Base-by-base conservation (phyloP, 2,888 invertebrate genomes). In the Clivina fossor region DNA sequence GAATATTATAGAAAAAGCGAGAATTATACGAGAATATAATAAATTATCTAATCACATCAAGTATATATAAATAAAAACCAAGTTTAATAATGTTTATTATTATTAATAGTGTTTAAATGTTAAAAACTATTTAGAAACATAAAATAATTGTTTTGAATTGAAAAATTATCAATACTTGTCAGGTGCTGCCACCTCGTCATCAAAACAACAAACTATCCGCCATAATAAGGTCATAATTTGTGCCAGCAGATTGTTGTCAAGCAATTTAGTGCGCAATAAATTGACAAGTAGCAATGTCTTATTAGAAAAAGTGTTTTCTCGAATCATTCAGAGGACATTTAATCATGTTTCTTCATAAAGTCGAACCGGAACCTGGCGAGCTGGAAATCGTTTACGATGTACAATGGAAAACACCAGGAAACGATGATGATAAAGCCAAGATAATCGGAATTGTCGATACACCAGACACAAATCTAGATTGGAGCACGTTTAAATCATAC, bases 361-460 rank as follows among this genome's bases (percentile, higher is more conserved):
- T 68, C 66, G 63, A 60, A 50, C 56, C 64, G 28, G 66, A 66
- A 50, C 66, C 64, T 57, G 65, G 63, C 38, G 69, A 67, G 48
- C 50, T 73, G 59, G 73, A 74, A 64, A 71, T 76, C 11, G 66
- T 74, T n/a, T 75, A 69, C 67, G 72, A 70, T 64, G 62, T 76
- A 47, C 69, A 72, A 55, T 75, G 74, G 75, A 73, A 71, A 63
- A 63, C 70, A 20, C 64, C 66, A 48, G 67, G 69, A 61, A 67
- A 66, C 55, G 69, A 64, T 53, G 70, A 70, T 60, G 69, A 71
- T 57, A 68, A 68, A 58, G 71, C 69, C 58, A 69, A 73, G 58
- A 66, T 71, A 43, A 71, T 76, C 32, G 74, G 74, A 49, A 71
- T 76, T 64, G 72, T 72, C 60, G 76, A 76, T 62, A 70, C 73